Percentiles rank a stretch among this genome's conserved stretches.
phyloP scores from a whole-genome alignment of 2,113 vertebrate genomes.

The Scortum barcoo region DNA sequence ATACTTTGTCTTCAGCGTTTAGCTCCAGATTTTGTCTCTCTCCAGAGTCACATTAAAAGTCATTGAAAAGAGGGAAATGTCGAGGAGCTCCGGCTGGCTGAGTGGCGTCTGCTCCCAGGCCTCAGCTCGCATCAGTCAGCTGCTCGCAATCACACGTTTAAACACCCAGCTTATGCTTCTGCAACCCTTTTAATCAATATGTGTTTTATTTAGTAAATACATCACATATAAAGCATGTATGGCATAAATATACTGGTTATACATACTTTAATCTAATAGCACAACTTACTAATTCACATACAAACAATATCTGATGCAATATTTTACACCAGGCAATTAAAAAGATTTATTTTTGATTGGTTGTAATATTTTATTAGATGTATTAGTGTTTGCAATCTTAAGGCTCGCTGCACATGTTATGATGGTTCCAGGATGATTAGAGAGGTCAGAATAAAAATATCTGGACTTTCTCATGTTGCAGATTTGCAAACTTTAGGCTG shows the following conservation, averaged over 20 bases:
- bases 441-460: background rate
- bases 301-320: background rate
- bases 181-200: background rate
- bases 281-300: background rate
- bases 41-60: conserved; percentile 58
- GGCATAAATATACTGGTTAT: background rate
- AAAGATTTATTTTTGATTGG: no score
- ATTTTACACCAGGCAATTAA: no score
- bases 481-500: background rate
- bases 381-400: no score
- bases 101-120: conserved; percentile 36
- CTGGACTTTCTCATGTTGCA: background rate
- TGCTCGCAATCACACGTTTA: background rate
- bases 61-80: conserved; percentile 26
- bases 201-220: background rate
- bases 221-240: no score
- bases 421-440: no score
- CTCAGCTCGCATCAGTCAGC: conserved; percentile 12
- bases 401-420: background rate
- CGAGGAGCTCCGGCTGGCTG: conserved; percentile 12
- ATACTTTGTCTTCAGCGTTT: conserved; percentile 66
- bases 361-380: no score
- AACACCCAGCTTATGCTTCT: background rate
- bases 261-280: background rate
- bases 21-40: conserved; percentile 52